Percentiles rank a stretch among this genome's conserved stretches.
phyloP scores from a whole-genome alignment of 2,113 vertebrate species.

The Myocastor coypus region DNA sequence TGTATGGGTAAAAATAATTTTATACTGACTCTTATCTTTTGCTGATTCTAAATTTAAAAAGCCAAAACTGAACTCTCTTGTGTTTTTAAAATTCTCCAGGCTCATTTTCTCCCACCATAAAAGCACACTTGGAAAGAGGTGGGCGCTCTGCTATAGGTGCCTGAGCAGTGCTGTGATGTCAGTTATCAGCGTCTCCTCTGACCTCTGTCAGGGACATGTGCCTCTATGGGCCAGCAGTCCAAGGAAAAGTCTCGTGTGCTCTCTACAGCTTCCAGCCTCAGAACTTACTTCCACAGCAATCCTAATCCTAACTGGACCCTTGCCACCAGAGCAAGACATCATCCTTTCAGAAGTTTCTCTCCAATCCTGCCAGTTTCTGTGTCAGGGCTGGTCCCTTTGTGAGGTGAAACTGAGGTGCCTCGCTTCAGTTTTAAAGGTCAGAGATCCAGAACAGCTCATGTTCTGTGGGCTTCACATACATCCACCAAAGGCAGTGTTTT shows the following conservation, averaged over 20 bases:
- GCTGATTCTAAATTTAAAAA: background rate
- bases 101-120: background rate
- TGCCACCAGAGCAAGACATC: background rate
- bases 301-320: too few species aligned
- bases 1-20: background rate
- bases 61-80: background rate
- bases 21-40: background rate
- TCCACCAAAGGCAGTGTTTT: background rate
- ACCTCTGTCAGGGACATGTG: background rate
- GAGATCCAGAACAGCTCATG: background rate
- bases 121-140: background rate
- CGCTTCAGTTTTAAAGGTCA: background rate
- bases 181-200: background rate
- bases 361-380: background rate
- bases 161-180: background rate
- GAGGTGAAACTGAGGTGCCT: background rate
- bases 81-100: background rate
- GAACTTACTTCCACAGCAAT: background rate
- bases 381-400: background rate
- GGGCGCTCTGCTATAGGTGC: accelerated
- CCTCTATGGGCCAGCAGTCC: background rate
- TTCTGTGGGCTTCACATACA: background rate
- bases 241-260: background rate
- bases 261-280: background rate
- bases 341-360: background rate